Conservation (phyloP, 2,113 vertebrate species). For the Pangasianodon hypophthalmus region DNA sequence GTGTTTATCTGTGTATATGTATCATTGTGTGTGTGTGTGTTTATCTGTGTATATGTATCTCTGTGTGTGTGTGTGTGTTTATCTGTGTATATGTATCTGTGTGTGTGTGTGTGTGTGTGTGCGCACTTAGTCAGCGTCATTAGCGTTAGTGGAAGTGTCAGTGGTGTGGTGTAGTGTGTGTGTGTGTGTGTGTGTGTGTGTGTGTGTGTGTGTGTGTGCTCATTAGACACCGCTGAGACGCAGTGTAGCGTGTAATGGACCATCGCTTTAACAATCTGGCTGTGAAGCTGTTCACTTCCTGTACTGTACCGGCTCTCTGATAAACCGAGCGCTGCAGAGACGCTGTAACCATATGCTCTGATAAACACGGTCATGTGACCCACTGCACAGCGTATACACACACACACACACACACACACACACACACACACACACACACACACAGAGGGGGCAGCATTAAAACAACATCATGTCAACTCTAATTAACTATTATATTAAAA, state of each 20-base stretch:
- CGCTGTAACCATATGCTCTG: constrained; percentile 15
- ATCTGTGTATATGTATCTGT: background rate
- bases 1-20: too few relatives aligned
- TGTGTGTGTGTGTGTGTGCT: constrained; percentile 39
- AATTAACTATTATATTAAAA: background rate
- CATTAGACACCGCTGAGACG: constrained; percentile 51
- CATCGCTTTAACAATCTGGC: constrained; percentile 47
- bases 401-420: background rate
- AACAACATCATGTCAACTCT: background rate
- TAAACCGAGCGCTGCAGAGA: background rate
- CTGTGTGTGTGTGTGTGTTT: background rate
- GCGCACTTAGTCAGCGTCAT: constrained; percentile 6
- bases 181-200: constrained; percentile 13
- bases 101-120: constrained; percentile 1
- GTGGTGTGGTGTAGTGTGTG: background rate
- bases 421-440: background rate
- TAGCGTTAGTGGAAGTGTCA: constrained; percentile 23
- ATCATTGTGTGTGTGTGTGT: constrained; percentile 17
- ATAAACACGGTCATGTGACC: constrained; percentile 14
- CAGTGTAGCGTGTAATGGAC: constrained; percentile 51
- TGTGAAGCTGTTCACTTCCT: constrained; percentile 38
- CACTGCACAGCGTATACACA: background rate
- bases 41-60: constrained; percentile 28
- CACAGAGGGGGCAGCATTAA: background rate
- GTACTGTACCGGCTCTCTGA: background rate